These are phyloP conservation scores for Scomber colias DNA, from an alignment of 2,113 vertebrate species.

Conservation along the genomic window DNA sequence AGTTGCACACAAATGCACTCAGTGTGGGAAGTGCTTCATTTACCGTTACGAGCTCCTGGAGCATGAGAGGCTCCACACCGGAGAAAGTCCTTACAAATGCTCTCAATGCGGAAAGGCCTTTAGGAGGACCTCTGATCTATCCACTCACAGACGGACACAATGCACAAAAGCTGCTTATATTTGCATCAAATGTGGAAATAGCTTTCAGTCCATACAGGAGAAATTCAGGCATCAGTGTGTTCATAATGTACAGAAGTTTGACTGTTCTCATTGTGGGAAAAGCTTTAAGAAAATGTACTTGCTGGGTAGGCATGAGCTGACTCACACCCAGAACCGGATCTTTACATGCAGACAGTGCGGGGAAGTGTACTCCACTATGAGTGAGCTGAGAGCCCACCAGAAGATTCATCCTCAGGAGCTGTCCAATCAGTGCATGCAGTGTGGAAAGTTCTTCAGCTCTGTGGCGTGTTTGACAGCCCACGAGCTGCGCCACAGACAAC, in stretches of 20 bases:
- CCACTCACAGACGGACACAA: constrained; percentile 58
- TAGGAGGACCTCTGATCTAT: constrained; percentile 53
- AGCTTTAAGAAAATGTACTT: constrained; percentile 50
- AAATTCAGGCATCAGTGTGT: constrained; percentile 53
- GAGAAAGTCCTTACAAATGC: constrained; percentile 71
- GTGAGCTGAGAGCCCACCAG: constrained; percentile 60
- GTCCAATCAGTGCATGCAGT: constrained; percentile 58
- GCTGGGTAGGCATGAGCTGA: constrained; percentile 57
- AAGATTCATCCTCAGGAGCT: constrained; percentile 41
- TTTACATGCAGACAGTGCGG: constrained; percentile 63
- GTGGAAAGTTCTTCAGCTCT: constrained; percentile 62
- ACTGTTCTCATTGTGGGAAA: constrained; percentile 68
- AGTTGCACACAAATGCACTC: constrained; percentile 64
- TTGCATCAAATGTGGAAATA: constrained; percentile 63
- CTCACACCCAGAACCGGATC: constrained; percentile 39
- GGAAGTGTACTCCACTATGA: constrained; percentile 37
- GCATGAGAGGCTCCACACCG: constrained; percentile 64
- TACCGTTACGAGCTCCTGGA: constrained; percentile 63
- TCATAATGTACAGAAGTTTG: constrained; percentile 44
- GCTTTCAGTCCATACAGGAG: constrained; percentile 57
- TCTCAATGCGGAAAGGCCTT: constrained; percentile 70
- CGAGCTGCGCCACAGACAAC: constrained; percentile 48
- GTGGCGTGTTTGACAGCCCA: constrained; percentile 26
- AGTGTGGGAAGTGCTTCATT: constrained; percentile 65
- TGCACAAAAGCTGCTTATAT: constrained; percentile 64